A percentile compares a stretch with the other conserved stretches of the same genome.
Evolutionary conservation across 2,113 vertebrate genomes (phyloP).

Genomic region (Megaptera novaeangliae): DNA sequence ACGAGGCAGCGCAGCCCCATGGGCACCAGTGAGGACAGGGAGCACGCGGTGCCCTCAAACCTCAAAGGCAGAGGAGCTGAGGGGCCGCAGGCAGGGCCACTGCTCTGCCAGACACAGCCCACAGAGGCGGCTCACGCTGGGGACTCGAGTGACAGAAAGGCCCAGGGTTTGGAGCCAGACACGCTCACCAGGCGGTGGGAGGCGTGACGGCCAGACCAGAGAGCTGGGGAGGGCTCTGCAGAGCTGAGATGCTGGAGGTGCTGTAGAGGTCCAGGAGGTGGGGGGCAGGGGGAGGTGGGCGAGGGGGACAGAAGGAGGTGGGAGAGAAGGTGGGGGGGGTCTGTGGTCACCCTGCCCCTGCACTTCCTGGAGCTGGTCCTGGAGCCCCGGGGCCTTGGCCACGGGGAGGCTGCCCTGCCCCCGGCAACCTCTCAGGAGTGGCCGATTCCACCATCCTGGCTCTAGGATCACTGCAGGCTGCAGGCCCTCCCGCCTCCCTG

Average conservation of each 20-base stretch:
- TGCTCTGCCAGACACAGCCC: neutral
- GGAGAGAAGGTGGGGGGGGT: neutral
- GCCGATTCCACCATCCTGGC: neutral
- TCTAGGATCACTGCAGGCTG: accelerated
- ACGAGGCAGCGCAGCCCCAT: accelerated
- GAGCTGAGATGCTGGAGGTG: neutral
- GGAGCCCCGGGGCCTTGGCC: neutral
- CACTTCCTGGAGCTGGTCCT: neutral
- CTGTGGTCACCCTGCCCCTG: neutral
- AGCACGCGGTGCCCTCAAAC: neutral
- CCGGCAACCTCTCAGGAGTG: neutral
- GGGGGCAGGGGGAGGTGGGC: too few species aligned
- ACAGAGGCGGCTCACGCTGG: neutral
- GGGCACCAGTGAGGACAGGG: neutral
- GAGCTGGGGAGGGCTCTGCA: neutral
- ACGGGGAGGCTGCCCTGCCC: neutral
- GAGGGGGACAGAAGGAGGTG: neutral
- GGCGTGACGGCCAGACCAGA: neutral
- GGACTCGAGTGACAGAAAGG: neutral
- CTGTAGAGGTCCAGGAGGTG: neutral
- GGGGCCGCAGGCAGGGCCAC: neutral
- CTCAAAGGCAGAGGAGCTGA: neutral
- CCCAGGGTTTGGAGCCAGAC: neutral
- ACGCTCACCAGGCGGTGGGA: neutral
- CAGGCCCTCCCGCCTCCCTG: neutral